Evolutionary conservation across 2,888 invertebrate genomes (phyloP).

Genomic region (Acutogordius australiensis): DNA sequence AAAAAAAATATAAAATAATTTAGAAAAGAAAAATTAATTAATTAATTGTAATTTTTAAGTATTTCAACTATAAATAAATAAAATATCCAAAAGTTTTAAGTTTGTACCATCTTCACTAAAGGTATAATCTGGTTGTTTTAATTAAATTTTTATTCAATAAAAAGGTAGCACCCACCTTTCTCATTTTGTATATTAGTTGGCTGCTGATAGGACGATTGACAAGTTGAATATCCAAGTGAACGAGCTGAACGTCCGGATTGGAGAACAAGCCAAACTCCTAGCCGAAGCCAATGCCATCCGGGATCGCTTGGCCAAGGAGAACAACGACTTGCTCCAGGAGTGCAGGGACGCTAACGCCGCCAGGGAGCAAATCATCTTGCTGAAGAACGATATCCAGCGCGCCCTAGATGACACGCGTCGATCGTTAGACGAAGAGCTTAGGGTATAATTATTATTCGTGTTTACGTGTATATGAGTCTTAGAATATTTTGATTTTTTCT

Average conservation of each 20-base stretch:
- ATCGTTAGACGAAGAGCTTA: conserved; percentile 77
- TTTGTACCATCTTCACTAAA: too few relatives aligned
- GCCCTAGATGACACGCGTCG: conserved; percentile 60
- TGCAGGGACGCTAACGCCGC: conserved; percentile 65
- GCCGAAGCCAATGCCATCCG: conserved; percentile 33
- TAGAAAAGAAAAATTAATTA: too few relatives aligned
- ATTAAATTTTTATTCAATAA: too few relatives aligned
- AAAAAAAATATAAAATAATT: too few relatives aligned
- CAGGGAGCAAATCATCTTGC: conserved; percentile 3
- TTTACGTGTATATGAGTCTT: not conserved
- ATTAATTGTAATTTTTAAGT: too few relatives aligned
- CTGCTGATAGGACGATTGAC: conserved; percentile 37
- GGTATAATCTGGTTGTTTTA: too few relatives aligned
- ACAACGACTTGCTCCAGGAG: conserved; percentile 67
- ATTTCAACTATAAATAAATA: too few relatives aligned
- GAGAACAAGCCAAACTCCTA: conserved; percentile 78
- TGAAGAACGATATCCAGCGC: conserved; percentile 6
- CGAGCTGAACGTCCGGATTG: conserved; percentile 75
- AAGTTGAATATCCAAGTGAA: conserved; percentile 60
- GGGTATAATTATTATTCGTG: too few relatives aligned
- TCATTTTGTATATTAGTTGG: conserved; percentile 23
- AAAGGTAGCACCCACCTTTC: too few relatives aligned
- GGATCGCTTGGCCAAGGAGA: conserved; percentile 31
- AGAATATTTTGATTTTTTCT: too few relatives aligned
- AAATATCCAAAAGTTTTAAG: too few relatives aligned